Percentiles rank a stretch among this genome's conserved stretches.
Evolutionary conservation across 2,888 invertebrate genomes (phyloP).

Genomic region (Autographa gamma): DNA sequence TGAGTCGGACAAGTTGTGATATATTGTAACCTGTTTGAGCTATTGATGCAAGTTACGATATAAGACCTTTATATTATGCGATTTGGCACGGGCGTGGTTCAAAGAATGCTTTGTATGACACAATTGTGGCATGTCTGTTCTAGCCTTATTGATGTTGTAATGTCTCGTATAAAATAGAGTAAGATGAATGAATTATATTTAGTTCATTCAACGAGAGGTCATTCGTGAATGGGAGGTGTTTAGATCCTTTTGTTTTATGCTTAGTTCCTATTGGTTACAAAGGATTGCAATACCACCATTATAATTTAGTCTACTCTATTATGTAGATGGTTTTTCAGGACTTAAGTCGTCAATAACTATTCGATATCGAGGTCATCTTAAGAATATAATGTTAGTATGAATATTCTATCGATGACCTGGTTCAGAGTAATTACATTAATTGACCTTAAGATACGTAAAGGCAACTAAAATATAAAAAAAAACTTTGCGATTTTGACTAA

Average conservation of each 20-base stretch:
- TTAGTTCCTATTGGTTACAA: not conserved
- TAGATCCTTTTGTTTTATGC: constrained; percentile 25
- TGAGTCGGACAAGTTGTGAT: constrained; percentile 46
- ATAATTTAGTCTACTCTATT: not conserved
- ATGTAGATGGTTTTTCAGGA: not conserved
- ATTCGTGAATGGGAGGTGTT: constrained; percentile 30
- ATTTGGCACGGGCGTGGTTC: constrained; percentile 59
- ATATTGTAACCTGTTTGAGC: constrained; percentile 55
- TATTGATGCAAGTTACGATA: constrained; percentile 50
- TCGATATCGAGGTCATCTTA: not conserved
- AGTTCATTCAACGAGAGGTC: constrained; percentile 34
- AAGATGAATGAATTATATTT: constrained; percentile 38
- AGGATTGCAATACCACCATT: not conserved
- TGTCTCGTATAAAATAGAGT: constrained; percentile 38
- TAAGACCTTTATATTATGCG: constrained; percentile 61
- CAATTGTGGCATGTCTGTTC: constrained; percentile 49
- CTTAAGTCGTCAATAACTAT: not conserved
- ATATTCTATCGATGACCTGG: not conserved
- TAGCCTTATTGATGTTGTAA: constrained; percentile 35
- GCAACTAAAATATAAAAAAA: constrained; percentile 39
- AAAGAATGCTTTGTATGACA: constrained; percentile 51
- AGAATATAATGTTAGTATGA: not conserved
- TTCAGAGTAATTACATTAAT: not conserved
- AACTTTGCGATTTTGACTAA: constrained; percentile 13
- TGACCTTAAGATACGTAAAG: constrained; percentile 5